Evolutionary conservation across 2,888 invertebrate species (phyloP), one percentile per base, ranked within the genome.

Genomic region (Sphaeridia pumilis): DNA sequence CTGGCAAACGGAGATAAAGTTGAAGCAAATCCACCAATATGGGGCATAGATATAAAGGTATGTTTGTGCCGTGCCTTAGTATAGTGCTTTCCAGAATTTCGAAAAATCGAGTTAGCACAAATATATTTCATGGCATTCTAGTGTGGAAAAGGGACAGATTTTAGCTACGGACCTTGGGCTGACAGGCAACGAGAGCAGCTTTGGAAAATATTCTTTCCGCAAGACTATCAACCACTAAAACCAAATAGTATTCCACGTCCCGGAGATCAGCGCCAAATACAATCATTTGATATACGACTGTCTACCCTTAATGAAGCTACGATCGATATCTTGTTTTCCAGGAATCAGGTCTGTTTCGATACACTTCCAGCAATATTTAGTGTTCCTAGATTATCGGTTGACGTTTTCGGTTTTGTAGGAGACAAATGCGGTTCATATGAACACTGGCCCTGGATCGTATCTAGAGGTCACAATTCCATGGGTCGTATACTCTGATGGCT

Each of bases 91-190:
- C n/a, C 38, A 38, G 38, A 5, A 38, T 38, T 17, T 38, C 12
- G 20, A 14, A 38, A 17, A 20, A 5, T 38, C 12, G n/a, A n/a
- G n/a, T n/a, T n/a, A n/a, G n/a, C n/a, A n/a, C n/a, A n/a, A 4
- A 36, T 36, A 7, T 4, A 4, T 7, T 20, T 36, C 4, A n/a
- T 45, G 25, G 27, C 2, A 3, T 45, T 45, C 17, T 56, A 71
- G 70, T 89, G 92, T 69, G 87, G 92, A 1, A 93, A 92, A 72
- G 93, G 89, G 59, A 89, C 88, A 2, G 89, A 93, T 68, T 88
- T 98, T 66, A 94, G 93, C 71, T 98, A 97, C 69, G 97, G 97
- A 0, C 97, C 97, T 0, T 98, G 97, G 97, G 97, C 95, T 2
- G 97, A 98, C 70, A 78, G 94, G 47, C 97, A 98, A 70, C 79